Evolutionary conservation across 2,113 vertebrate genomes (phyloP).

Genomic region (Tricholaema leucomelas): DNA sequence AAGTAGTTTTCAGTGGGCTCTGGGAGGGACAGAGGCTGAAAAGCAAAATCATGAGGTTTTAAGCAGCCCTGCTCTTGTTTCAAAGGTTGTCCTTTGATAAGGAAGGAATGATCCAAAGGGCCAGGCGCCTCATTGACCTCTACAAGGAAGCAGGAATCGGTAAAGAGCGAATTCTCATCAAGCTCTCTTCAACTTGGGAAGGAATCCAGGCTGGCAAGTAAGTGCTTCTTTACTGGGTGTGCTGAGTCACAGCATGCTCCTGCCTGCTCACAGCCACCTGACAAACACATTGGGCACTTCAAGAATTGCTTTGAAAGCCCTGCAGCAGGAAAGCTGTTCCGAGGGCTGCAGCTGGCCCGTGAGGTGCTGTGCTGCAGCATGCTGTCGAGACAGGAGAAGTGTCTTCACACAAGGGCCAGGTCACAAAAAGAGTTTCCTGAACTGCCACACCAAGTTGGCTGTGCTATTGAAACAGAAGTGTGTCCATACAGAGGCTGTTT

Average conservation of each 20-base stretch:
- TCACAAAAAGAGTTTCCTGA: background rate
- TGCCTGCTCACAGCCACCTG: background rate
- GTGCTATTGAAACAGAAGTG: too few relatives aligned
- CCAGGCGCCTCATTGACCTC: constrained; percentile 85
- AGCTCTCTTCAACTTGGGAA: constrained; percentile 96
- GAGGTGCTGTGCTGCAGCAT: background rate
- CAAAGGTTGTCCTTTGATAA: constrained; percentile 93
- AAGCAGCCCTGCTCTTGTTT: background rate
- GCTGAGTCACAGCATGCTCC: background rate
- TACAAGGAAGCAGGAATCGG: constrained; percentile 88
- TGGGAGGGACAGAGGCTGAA: too few relatives aligned
- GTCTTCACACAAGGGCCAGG: background rate
- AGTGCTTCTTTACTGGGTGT: background rate
- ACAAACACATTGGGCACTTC: background rate
- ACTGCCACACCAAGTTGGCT: background rate
- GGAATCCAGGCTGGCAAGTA: constrained; percentile 97
- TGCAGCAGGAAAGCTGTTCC: background rate
- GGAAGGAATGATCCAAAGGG: constrained; percentile 89
- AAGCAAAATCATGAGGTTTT: background rate
- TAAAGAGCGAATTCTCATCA: constrained; percentile 92
- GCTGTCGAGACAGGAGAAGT: background rate
- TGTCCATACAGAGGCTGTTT: too few relatives aligned
- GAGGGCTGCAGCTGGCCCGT: background rate
- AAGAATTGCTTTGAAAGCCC: background rate
- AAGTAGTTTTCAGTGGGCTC: background rate